These are phyloP conservation scores for Eurosta solidaginis DNA, from an alignment of 1,140 invertebrate species.

Conservation along the genomic window DNA sequence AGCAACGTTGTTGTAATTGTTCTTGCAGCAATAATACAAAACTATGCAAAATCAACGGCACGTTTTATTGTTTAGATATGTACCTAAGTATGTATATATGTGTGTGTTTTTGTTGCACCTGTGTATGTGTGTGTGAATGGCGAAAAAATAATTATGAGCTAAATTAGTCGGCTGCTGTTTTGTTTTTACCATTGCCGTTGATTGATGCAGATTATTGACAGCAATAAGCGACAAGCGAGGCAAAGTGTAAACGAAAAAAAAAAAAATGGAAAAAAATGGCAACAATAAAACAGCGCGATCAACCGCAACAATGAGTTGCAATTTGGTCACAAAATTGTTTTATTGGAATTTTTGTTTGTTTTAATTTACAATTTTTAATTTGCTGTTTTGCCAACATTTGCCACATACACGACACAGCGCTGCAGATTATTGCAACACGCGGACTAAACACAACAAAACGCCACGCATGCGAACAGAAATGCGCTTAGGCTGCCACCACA, in stretches of 20 bases:
- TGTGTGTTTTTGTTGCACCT: background rate
- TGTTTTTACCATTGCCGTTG: background rate
- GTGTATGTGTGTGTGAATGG: background rate
- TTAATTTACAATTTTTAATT: conserved; percentile 8
- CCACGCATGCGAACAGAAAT: background rate
- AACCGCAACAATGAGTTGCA: background rate
- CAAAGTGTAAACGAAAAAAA: background rate
- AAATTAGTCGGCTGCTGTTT: background rate
- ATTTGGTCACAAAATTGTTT: background rate
- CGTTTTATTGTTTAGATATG: background rate
- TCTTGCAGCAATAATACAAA: background rate
- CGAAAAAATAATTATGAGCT: conserved; percentile 27
- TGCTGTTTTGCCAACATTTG: background rate
- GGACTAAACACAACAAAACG: too few species aligned
- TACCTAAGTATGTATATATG: background rate
- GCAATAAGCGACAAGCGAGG: background rate
- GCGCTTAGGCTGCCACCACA: background rate
- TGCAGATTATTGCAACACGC: background rate
- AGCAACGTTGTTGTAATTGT: background rate
- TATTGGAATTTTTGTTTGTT: background rate
- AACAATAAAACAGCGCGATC: background rate
- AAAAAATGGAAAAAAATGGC: background rate
- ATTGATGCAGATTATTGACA: conserved; percentile 26
- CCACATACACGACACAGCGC: background rate
- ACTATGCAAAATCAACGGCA: background rate